These are phyloP conservation scores for Ochropleura leucogaster DNA, from an alignment of 2,888 invertebrate genomes.

Conservation along the genomic window DNA sequence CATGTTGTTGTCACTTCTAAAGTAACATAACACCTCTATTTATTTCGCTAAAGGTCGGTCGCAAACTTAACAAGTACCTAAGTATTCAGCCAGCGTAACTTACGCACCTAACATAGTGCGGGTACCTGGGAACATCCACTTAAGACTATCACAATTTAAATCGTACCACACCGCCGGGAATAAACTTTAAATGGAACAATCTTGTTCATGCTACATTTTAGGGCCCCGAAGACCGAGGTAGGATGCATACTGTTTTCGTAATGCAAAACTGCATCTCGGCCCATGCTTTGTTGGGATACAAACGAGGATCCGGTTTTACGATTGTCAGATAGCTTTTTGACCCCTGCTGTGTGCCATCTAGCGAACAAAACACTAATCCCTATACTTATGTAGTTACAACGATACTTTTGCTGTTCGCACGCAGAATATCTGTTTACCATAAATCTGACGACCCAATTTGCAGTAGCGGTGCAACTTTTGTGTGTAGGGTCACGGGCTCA, in stretches of 20 bases:
- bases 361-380: conserved; percentile 71
- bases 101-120: conserved; percentile 49
- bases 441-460: conserved; percentile 47
- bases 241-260: conserved; percentile 74
- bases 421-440: conserved; percentile 47
- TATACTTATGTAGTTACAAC: conserved; percentile 58
- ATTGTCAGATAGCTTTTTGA: conserved; percentile 80
- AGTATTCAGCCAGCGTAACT: conserved; percentile 40
- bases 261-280: conserved; percentile 74
- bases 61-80: conserved; percentile 38
- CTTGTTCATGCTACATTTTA: conserved; percentile 70
- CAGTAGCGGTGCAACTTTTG: conserved; percentile 31
- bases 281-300: conserved; percentile 70
- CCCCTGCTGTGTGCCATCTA: conserved; percentile 75
- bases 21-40: conserved; percentile 56
- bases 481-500: conserved; percentile 23
- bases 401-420: conserved; percentile 59
- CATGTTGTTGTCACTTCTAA: conserved; percentile 40
- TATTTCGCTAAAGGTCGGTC: conserved; percentile 35
- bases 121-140: conserved; percentile 39
- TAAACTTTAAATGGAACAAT: conserved; percentile 63
- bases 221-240: conserved; percentile 55
- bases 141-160: conserved; percentile 59
- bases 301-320: conserved; percentile 75
- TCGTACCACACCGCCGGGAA: conserved; percentile 43